These are phyloP conservation scores for Drosophila mauritiana DNA, from an alignment of 1,140 invertebrate species.

Conservation along the genomic window DNA sequence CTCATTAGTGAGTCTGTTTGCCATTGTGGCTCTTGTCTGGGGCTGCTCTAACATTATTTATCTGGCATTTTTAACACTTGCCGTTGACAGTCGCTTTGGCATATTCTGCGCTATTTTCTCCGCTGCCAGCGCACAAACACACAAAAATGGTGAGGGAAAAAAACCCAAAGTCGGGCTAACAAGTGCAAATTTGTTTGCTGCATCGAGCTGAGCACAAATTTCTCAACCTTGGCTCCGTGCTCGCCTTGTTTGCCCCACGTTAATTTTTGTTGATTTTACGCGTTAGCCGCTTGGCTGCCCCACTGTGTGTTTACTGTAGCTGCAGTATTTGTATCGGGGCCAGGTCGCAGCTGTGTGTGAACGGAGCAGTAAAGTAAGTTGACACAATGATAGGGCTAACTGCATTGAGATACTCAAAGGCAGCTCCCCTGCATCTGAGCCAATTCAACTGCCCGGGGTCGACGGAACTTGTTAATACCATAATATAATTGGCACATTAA, in stretches of 20 bases:
- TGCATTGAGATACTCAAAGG: neutral
- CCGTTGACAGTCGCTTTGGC: constrained; percentile 52
- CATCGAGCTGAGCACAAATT: constrained; percentile 44
- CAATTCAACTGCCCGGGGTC: neutral
- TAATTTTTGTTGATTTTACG: constrained; percentile 66
- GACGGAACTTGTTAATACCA: neutral
- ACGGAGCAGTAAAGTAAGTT: constrained; percentile 8
- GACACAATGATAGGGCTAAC: constrained; percentile 19
- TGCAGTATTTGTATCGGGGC: constrained; percentile 33
- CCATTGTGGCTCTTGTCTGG: constrained; percentile 44
- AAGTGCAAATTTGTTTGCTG: constrained; percentile 70
- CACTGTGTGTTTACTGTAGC: constrained; percentile 48
- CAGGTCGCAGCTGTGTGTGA: constrained; percentile 48
- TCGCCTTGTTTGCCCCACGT: constrained; percentile 39
- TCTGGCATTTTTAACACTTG: constrained; percentile 74
- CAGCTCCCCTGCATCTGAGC: neutral
- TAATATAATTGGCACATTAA: neutral
- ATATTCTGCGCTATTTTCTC: constrained; percentile 46
- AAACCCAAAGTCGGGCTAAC: constrained; percentile 39
- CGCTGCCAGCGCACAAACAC: constrained; percentile 13
- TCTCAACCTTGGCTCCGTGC: constrained; percentile 33
- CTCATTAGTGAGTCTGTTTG: constrained; percentile 70
- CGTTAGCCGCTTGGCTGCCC: constrained; percentile 47
- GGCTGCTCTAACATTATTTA: constrained; percentile 67
- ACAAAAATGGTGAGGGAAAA: neutral